phyloP scores from a whole-genome alignment of 2,888 invertebrate species.

The Nomada goodeniana region DNA sequence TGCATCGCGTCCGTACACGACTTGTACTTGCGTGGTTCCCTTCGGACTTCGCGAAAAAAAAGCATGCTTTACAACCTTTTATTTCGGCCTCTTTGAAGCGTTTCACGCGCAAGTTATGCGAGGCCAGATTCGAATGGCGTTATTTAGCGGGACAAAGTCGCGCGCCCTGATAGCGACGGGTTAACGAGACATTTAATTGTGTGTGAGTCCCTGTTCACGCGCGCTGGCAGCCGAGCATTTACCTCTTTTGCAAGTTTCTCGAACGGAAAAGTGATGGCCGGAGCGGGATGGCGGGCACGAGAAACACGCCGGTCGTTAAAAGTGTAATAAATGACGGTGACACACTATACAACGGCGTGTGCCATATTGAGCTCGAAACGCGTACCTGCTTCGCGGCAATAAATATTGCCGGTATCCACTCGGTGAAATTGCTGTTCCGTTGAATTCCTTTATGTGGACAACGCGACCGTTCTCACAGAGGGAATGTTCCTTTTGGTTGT shows the following conservation, averaged over 20 bases:
- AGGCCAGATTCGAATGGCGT: slow-evolving; percentile 51
- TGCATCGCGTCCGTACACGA: slow-evolving; percentile 9
- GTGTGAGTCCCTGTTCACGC: slow-evolving; percentile 3
- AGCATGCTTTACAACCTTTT: slow-evolving; percentile 17
- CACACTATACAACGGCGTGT: slow-evolving; percentile 24
- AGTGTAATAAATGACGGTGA: slow-evolving; percentile 57
- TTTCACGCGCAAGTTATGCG: slow-evolving; percentile 34
- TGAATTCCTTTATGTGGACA: slow-evolving; percentile 24
- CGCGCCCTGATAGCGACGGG: slow-evolving; percentile 8
- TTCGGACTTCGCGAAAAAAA: slow-evolving; percentile 15
- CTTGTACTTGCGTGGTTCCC: not conserved
- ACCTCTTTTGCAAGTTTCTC: slow-evolving; percentile 49
- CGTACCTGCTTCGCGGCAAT: slow-evolving; percentile 36
- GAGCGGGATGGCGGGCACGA: not conserved
- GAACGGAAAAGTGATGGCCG: slow-evolving; percentile 50
- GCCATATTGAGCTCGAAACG: slow-evolving; percentile 39
- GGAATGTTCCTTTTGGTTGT: no score
- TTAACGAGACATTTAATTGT: slow-evolving; percentile 60
- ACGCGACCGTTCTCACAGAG: no score
- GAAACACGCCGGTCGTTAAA: slow-evolving; percentile 49
- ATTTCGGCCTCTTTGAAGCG: slow-evolving; percentile 30
- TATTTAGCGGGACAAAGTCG: slow-evolving; percentile 41
- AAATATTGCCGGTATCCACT: slow-evolving; percentile 35
- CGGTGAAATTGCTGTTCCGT: slow-evolving; percentile 35
- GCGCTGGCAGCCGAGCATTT: slow-evolving; percentile 22